Base-by-base conservation (phyloP, 2,113 vertebrate genomes). In the Vidua macroura region DNA sequence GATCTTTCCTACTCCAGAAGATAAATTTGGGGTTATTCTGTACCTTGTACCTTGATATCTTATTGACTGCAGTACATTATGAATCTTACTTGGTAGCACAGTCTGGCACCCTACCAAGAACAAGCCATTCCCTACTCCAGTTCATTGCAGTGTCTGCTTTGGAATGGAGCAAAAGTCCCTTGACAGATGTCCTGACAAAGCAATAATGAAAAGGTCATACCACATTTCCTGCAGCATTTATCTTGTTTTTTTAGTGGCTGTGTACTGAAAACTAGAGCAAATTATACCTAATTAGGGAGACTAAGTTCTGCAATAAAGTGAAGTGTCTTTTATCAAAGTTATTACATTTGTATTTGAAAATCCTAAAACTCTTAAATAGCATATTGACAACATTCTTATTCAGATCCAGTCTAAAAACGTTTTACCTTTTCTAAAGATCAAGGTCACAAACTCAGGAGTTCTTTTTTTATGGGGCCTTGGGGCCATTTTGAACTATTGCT, bases 401-500 rank as follows among this genome's bases (percentile, higher is more conserved):
- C 80, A 93, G 52, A 91, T 93, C 60, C 88, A 86, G 78, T 79
- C 90, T 92, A 74, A 79, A 78, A 95, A 92, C 13, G 33, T 97
- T 93, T 81, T 96, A 63, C 58, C 90, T 95, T 96, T 95, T 83
- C 85, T 96, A 97, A 98, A 97, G 95, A 97, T 96, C 96, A 97
- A 98, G 96, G 97, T 92, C 94, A 97, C 55, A 39, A 64, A 90
- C 84, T 96, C 87, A 85, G 64, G 52, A 74, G 39, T 96, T 97
- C 92, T 85, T 94, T 41, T 94, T 97, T 97, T 96, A 97, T 91
- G 93, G 70, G 82, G 75, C 97, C 94, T 97, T 31, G 21, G 88
- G 92, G 90, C 82, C 93, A 72, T 87, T 96, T 97, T 93, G 84
- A 96, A 92, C 94, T 76, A 94, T 96, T 95, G 88, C 92, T 87